phyloP scores from a whole-genome alignment of 1,140 invertebrate species.

The Periplaneta americana region DNA sequence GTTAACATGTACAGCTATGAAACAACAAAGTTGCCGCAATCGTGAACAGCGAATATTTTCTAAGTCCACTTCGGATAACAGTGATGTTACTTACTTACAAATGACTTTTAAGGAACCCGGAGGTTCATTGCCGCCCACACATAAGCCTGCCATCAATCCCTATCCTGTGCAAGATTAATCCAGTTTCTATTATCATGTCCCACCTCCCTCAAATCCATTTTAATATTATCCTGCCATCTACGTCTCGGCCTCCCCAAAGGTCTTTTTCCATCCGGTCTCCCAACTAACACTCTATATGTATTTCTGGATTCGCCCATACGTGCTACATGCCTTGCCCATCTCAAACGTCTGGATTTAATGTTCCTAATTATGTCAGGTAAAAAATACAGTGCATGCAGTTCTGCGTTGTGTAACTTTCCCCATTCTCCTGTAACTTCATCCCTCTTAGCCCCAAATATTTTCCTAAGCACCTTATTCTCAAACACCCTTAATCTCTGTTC shows the following conservation, averaged over 20 bases:
- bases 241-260: background rate
- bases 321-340: background rate
- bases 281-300: background rate
- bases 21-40: no score
- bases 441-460: background rate
- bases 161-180: no score
- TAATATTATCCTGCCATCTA: no score
- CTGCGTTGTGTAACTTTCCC: background rate
- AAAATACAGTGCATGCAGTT: background rate
- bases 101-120: no score
- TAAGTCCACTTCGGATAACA: no score
- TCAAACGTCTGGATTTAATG: background rate
- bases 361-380: background rate
- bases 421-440: background rate
- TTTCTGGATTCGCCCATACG: background rate
- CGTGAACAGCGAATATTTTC: no score
- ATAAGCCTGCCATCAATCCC: no score
- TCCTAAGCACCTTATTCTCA: background rate
- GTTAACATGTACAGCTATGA: no score
- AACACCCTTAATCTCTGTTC: background rate
- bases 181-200: no score
- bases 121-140: no score
- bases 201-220: no score
- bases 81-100: no score
- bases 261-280: background rate